Percentiles rank a stretch among this genome's conserved stretches.
Evolutionary conservation across 2,113 vertebrate genomes (phyloP).

Genomic region (Podarcis raffonei): DNA sequence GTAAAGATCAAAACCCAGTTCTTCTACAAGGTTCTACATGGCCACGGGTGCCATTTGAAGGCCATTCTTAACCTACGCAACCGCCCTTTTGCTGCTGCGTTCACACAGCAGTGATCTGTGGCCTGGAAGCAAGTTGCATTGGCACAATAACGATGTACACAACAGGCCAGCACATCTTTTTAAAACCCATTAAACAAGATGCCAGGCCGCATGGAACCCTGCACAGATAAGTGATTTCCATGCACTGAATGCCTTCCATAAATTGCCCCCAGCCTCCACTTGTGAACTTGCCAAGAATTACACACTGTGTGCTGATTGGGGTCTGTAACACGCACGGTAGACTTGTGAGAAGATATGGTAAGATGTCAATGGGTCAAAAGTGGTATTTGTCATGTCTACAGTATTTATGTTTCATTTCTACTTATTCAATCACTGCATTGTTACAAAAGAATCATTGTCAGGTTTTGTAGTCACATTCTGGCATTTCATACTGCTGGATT

Average conservation of each 20-base stretch:
- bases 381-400: conserved; percentile 44
- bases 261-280: not conserved
- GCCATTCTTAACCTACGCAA: not conserved
- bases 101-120: not conserved
- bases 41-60: not conserved
- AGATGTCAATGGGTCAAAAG: conserved; percentile 57
- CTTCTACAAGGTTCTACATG: not conserved
- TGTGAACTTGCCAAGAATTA: conserved; percentile 61
- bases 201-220: not conserved
- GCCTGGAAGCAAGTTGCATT: not conserved
- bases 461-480: not conserved
- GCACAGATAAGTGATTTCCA: not conserved
- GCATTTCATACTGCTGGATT: not conserved
- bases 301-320: conserved; percentile 59
- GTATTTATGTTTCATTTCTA: conserved; percentile 22
- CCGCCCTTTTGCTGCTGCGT: not conserved
- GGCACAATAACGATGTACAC: not conserved
- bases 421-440: conserved; percentile 3
- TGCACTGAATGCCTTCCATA: not conserved
- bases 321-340: conserved; percentile 72
- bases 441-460: not conserved
- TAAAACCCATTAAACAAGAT: not conserved
- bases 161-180: not conserved
- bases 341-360: conserved; percentile 75
- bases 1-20: not conserved